Base-by-base conservation (phyloP, 2,888 invertebrate species). In the Tinea trinotella region DNA sequence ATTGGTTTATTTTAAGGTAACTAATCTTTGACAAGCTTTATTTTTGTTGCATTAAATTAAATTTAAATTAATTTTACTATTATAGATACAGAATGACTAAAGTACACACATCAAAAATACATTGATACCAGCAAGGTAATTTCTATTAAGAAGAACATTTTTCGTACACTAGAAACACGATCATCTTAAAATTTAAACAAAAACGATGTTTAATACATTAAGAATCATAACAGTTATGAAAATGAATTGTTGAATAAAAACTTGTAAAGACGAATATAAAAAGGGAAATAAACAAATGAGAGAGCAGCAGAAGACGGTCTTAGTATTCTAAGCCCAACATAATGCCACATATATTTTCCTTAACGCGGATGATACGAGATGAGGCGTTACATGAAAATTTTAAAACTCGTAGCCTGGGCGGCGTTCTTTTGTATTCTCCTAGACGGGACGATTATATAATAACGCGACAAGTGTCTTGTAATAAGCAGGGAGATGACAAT, bases 331-430 rank as follows among this genome's bases (percentile, higher is more conserved):
- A 64, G 64, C 59, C 53, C 30, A 15, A 60, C 59, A 62, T 60
- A 63, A 63, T 61, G 61, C 60, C 60, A 59, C 62, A 58, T 61
- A 63, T 64, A 61, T 64, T 60, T 61, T 62, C 59, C 60, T 62
- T 61, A 62, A 60, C 59, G 55, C 57, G 59, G 58, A 60, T 62
- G 59, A 61, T 58, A 60, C 59, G 56, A 57, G 58, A 59, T 57
- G 59, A 58, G 55, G 57, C 57, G 61, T 59, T 53, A 57, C 57
- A 60, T 60, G 58, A 59, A 59, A 60, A 61, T 59, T 59, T 61
- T 62, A 60, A 59, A 61, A 60, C 56, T 57, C 57, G 56, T 52
- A 55, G 53, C 57, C 12, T 54, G 46, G 52, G 48, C 24, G 48
- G 24, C 50, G 19, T 35, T 55, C 60, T 59, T 57, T 55, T 57